A percentile compares a stretch with the other conserved stretches of the same genome.
Evolutionary conservation across 2,113 vertebrate genomes (phyloP).

Genomic region (Campylomormyrus numenius): DNA sequence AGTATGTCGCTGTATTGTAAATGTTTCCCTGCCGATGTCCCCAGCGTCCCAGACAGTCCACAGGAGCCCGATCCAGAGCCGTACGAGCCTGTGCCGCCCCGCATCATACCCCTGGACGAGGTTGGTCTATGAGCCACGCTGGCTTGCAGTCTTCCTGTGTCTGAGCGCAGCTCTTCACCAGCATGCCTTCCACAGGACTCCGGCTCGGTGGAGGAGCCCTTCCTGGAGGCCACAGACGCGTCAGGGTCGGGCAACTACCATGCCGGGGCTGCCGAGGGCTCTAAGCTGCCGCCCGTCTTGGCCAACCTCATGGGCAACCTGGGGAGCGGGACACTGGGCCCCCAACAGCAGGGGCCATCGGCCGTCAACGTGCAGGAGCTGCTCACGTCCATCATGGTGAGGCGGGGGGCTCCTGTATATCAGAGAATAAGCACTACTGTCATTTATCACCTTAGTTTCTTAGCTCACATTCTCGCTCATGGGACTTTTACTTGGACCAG

Average conservation of each 20-base stretch:
- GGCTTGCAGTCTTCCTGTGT: not conserved
- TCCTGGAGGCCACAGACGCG: constrained; percentile 64
- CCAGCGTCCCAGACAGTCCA: constrained; percentile 66
- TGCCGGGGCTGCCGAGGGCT: constrained; percentile 47
- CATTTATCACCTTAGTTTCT: not conserved
- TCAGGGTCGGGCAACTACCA: constrained; percentile 43
- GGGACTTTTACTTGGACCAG: too few species aligned
- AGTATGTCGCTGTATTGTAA: not conserved
- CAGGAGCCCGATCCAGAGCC: constrained; percentile 85
- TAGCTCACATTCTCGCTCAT: not conserved
- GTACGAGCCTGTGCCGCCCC: constrained; percentile 78
- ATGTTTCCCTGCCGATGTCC: not conserved
- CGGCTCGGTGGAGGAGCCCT: constrained; percentile 67
- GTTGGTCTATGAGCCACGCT: constrained; percentile 41
- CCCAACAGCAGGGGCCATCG: constrained; percentile 53
- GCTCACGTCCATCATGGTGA: constrained; percentile 85
- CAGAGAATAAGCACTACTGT: not conserved
- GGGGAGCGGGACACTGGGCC: constrained; percentile 56
- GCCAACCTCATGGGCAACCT: constrained; percentile 44
- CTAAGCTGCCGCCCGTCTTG: constrained; percentile 82
- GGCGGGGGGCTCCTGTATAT: not conserved
- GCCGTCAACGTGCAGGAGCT: constrained; percentile 85
- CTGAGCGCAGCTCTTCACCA: not conserved
- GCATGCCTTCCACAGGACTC: constrained; percentile 62
- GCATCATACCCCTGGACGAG: constrained; percentile 84